Conservation (phyloP, 2,888 invertebrate species). For the Nymphalis c-album region DNA sequence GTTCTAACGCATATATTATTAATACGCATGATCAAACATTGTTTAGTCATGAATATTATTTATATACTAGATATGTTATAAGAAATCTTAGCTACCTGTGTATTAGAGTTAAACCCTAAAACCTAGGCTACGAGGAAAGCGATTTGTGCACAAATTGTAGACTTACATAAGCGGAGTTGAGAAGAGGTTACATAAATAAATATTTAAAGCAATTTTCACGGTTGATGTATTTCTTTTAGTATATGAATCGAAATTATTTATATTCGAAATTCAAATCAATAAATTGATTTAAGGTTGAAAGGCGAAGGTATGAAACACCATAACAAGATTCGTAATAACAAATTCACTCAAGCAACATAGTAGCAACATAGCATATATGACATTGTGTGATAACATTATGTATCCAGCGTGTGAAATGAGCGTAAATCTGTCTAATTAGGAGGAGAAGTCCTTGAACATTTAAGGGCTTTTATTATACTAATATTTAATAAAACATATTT, state of each 20-base stretch:
- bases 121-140: slow-evolving; percentile 20
- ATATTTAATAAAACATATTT: too few relatives aligned
- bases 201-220: background rate
- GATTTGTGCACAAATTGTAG: slow-evolving; percentile 30
- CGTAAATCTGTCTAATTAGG: too few relatives aligned
- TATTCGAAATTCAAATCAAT: too few relatives aligned
- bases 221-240: background rate
- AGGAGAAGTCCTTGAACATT: too few relatives aligned
- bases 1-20: background rate
- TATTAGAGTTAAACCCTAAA: background rate
- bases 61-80: background rate
- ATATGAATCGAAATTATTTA: background rate
- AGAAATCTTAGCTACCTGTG: background rate
- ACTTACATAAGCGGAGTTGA: slow-evolving; percentile 26
- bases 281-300: too few relatives aligned
- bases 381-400: too few relatives aligned
- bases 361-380: too few relatives aligned
- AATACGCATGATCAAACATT: background rate
- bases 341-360: too few relatives aligned
- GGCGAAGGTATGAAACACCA: too few relatives aligned
- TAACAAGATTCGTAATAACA: too few relatives aligned
- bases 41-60: background rate
- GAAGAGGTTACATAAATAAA: background rate
- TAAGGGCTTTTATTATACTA: too few relatives aligned
- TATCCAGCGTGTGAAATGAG: too few relatives aligned